Base-by-base conservation (phyloP, 2,888 invertebrate species). In the Tiphia femorata region DNA sequence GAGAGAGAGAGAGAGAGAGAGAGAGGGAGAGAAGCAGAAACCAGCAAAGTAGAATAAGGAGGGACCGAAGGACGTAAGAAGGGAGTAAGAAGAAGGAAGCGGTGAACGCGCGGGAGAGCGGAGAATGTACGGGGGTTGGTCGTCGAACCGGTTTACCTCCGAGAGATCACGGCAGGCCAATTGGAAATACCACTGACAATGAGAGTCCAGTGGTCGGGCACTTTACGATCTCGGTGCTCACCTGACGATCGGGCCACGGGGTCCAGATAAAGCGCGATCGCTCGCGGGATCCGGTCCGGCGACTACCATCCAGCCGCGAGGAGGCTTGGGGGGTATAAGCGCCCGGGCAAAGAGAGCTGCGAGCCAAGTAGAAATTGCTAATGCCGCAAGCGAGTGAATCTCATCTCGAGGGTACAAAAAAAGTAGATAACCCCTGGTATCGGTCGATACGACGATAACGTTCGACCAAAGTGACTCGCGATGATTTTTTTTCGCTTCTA, bases 171-270 rank as follows among this genome's bases (percentile, higher is more conserved):
- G 44, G 58, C 63, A 50, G 52, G 62, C 66, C 70, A 70, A 70
- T 70, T 70, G 67, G 70, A 70, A 70, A 67, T 70, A 70, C 69
- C 69, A 69, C 67, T 58, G 64, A 69, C 69, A 69, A 69, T 64
- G 64, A 67, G 69, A 56, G 50, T 58, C 42, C 64, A 47, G 49
- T 42, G 5, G 10, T 41, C 47, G 40, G 57, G 14, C 63, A 50
- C 58, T 63, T 67, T 67, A 59, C 52, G 64, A 67, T 64, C 64
- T 48, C 52, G 8, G 29, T 51, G 67, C 40, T 67, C 67, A 51
- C 51, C 64, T 49, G 41, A 49, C 47, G 50, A 44, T n/a, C 48
- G 30, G n/a, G n/a, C 8, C 14, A 1, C 12, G 14, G 14, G 50
- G 47, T 57, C 54, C 56, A 49, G 56, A 62, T 65, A 50, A 41